Percentiles rank a stretch among this genome's conserved stretches.
These are phyloP conservation scores for Callosobruchus maculatus DNA, from an alignment of 2,888 invertebrate genomes.

Conservation along the genomic window DNA sequence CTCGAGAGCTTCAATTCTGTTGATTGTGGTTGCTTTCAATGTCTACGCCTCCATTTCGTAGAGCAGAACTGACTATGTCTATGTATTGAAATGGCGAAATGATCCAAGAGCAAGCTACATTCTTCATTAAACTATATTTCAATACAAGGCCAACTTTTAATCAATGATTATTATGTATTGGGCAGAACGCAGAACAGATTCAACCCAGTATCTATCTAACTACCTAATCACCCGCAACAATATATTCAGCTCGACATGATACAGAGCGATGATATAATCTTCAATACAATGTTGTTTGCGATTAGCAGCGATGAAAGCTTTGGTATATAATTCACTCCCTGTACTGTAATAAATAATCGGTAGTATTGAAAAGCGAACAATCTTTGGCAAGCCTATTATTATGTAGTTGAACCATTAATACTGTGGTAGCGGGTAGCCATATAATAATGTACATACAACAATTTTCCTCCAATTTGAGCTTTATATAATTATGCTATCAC, in stretches of 20 bases:
- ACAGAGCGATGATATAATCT: neutral
- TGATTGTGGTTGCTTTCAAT: too few relatives aligned
- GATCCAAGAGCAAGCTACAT: too few relatives aligned
- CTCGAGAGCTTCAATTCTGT: too few relatives aligned
- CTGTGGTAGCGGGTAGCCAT: neutral
- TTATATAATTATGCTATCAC: too few relatives aligned
- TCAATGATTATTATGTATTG: neutral
- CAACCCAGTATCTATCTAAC: neutral
- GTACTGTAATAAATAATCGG: neutral
- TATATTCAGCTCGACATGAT: neutral
- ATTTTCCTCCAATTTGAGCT: neutral
- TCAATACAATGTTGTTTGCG: neutral
- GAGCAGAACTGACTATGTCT: too few relatives aligned
- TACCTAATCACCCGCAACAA: neutral
- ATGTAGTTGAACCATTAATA: neutral
- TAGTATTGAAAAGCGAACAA: neutral
- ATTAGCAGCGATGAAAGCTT: neutral
- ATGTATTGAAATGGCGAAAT: too few relatives aligned
- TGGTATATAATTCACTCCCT: neutral
- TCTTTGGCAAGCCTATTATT: neutral
- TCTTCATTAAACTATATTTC: neutral
- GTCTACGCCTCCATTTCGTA: too few relatives aligned
- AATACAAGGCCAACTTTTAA: neutral
- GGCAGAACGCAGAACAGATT: neutral
- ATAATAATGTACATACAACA: neutral